These are phyloP conservation scores for Chelon auratus DNA, from an alignment of 2,797 vertebrate species.

Conservation along the genomic window DNA sequence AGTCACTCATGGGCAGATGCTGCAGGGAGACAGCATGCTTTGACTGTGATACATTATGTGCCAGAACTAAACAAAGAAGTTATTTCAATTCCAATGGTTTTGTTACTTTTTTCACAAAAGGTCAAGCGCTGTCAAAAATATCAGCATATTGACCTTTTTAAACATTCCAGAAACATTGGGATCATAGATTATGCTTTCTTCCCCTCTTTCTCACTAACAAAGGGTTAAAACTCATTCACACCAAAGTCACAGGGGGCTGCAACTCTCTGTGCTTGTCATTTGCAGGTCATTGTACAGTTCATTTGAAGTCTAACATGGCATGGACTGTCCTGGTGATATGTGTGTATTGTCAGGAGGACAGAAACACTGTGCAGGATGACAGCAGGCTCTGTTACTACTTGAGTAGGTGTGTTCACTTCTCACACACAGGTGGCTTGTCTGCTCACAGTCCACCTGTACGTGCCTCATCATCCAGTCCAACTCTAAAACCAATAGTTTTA, in stretches of 20 bases:
- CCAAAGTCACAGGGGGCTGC: constrained; percentile 69
- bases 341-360: constrained; percentile 72
- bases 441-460: constrained; percentile 21
- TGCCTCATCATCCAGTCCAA: not conserved
- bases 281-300: constrained; percentile 82
- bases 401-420: constrained; percentile 43
- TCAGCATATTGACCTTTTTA: constrained; percentile 92
- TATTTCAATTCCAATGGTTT: constrained; percentile 90
- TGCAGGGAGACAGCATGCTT: constrained; percentile 83
- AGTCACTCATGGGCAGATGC: constrained; percentile 86
- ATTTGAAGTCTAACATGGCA: constrained; percentile 78
- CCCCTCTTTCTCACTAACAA: constrained; percentile 68
- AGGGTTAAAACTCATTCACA: constrained; percentile 85
- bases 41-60: constrained; percentile 88
- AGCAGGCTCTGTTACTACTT: constrained; percentile 42
- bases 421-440: constrained; percentile 33
- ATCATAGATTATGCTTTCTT: constrained; percentile 86
- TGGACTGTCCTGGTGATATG: constrained; percentile 66
- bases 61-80: constrained; percentile 89
- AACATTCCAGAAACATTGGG: constrained; percentile 89
- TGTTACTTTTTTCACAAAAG: constrained; percentile 89
- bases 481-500: not conserved
- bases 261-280: constrained; percentile 80
- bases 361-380: constrained; percentile 50
- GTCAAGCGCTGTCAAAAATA: constrained; percentile 89